Base-by-base conservation (phyloP, 2,797 vertebrate genomes). In the Enteromius fasciolatus region DNA sequence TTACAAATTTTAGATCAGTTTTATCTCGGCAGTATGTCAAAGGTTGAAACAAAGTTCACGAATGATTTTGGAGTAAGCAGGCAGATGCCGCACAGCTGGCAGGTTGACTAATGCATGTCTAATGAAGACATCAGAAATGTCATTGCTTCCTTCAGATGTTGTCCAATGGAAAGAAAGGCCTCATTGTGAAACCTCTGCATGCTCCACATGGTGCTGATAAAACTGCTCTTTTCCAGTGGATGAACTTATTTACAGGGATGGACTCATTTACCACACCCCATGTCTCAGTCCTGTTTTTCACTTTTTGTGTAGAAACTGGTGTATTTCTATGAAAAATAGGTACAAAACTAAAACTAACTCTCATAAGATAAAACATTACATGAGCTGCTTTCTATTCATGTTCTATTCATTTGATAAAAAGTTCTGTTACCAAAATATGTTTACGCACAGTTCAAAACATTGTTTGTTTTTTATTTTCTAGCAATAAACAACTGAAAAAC, bases 21-120 rank as follows among this genome's bases (percentile, higher is more conserved):
- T 17, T 17, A 70, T 80, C 6, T 59, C 18, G n/a, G 52, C 52
- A 33, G 61, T 23, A 12, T 33, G 41, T 66, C 69, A 36, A 76
- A 46, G 76, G 66, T 54, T 78, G 59, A 82, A 75, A 46, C 54
- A 52, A 33, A 63, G 78, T 70, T 83, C 68, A 72, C 87, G 85
- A 85, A 72, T 46, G 78, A 85, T 67, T 78, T 83, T 82, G 85
- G 72, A 85, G 81, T 54, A 50, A 76, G 41, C 61, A 41, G 36
- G 46, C 68, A 57, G 23, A 41, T 80, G 73, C 41, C 28, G 69
- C 83, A 83, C 85, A 85, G 85, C 83, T 85, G 87, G 50, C 77
- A 86, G 78, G 68, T 88, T 83, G 78, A 76, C 84, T 80, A 77
- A 83, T 78, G 63, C 73, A 86, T 85, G 74, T 72, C 82, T 69